Evolutionary conservation across 2,888 invertebrate genomes (phyloP).

Genomic region (Monoplex corrugatus): DNA sequence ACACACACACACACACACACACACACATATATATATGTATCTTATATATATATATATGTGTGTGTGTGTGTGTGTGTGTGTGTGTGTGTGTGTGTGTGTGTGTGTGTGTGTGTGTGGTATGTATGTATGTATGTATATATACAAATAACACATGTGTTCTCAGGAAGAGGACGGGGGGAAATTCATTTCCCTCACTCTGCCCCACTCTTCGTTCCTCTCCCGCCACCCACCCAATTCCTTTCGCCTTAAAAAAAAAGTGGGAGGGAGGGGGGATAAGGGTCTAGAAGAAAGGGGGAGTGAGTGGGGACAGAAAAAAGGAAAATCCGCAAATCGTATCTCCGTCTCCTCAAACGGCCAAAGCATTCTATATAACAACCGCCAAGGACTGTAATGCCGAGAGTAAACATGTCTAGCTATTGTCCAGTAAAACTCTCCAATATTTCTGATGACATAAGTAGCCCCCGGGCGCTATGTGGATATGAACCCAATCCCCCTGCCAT

Average conservation of each 20-base stretch:
- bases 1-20: not conserved
- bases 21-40: not conserved
- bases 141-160: too few relatives aligned
- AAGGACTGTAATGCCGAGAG: not conserved
- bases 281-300: too few relatives aligned
- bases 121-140: too few relatives aligned
- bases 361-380: not conserved
- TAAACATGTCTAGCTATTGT: slow-evolving; percentile 3
- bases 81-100: too few relatives aligned
- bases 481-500: not conserved
- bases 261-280: too few relatives aligned
- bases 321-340: not conserved
- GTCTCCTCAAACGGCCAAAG: not conserved
- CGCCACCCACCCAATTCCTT: too few relatives aligned
- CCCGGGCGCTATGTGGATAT: slow-evolving; percentile 22
- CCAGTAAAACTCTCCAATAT: not conserved
- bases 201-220: not conserved
- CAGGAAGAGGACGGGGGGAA: too few relatives aligned
- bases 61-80: too few relatives aligned
- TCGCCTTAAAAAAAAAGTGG: too few relatives aligned
- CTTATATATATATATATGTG: too few relatives aligned
- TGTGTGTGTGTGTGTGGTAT: too few relatives aligned
- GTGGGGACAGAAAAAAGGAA: not conserved
- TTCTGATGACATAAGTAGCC: slow-evolving; percentile 19
- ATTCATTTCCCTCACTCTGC: not conserved